Evolutionary conservation across 2,113 vertebrate genomes (phyloP), one percentile per base, ranked within the genome.

Genomic region (Numida meleagris): DNA sequence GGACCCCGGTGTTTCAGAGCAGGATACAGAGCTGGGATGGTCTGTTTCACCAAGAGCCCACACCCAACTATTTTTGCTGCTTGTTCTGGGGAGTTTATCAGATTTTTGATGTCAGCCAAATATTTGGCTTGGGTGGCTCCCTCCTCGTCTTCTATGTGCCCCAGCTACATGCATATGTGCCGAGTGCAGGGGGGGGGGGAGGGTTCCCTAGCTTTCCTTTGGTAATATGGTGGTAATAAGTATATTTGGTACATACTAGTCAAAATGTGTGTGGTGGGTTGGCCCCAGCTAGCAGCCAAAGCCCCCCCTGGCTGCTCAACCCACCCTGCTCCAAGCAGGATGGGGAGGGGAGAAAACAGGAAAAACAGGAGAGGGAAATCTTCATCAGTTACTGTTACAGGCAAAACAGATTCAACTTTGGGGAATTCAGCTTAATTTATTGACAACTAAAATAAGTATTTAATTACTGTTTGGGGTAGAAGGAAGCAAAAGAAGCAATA

Each of bases 321-420:
- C 12, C 34, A 16, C 38, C 14, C 40, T 8, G 27, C 27, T 23
- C 17, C 40, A n/a, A 58, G 79, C 10, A 21, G 61, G 31, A 45
- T 29, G 48, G 29, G 34, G 1, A 0, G 4, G 0, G 0, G 40
- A 12, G 27, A 61, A 88, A 51, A 68, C 2, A 68, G 33, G 18
- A 71, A 29, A 51, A 86, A 70, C 2, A 65, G 53, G 19, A 46
- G 14, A 0, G 1, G 58, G 5, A n/a, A 61, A 40, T 63, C 25
- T 38, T 63, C 38, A 63, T 15, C 38, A 63, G 12, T 40, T 63
- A 29, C 61, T 29, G 25, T 13, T 63, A 27, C 36, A 63, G 61
- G 10, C 25, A 63, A 63, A 63, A 40, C 38, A 40, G 36, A 29
- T 63, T 40, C 11, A 29, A 63, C 61, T 63, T 40, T 12, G 36